These are phyloP conservation scores for Crenuchus spilurus DNA, from an alignment of 2,797 vertebrate genomes.

Conservation along the genomic window DNA sequence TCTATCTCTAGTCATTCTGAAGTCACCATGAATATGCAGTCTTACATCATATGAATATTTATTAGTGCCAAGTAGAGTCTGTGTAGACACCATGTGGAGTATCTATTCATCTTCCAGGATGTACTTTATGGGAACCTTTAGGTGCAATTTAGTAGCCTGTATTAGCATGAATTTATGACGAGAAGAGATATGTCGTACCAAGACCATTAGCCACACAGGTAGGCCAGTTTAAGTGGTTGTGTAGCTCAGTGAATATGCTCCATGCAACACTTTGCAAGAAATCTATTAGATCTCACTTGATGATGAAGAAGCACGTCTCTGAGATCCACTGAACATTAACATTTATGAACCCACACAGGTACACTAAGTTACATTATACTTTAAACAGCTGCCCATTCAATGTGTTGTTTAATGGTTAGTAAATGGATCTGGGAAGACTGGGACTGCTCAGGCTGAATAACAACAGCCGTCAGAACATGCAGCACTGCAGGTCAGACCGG, in stretches of 20 bases:
- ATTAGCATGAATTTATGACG: neutral
- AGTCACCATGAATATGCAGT: neutral
- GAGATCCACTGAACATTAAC: neutral
- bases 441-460: neutral
- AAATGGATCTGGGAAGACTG: neutral
- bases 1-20: constrained; percentile 14
- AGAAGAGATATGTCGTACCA: neutral
- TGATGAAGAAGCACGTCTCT: no score
- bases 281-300: constrained; percentile 66
- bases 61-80: constrained; percentile 10
- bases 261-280: constrained; percentile 35
- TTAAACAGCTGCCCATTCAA: constrained; percentile 32
- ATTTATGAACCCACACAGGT: neutral
- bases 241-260: neutral
- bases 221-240: neutral
- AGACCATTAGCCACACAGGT: neutral
- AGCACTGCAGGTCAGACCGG: neutral
- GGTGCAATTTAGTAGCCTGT: neutral
- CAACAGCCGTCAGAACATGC: neutral
- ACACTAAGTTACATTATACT: constrained; percentile 51
- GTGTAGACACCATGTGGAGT: constrained; percentile 8
- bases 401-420: neutral
- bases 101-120: constrained; percentile 52
- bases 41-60: constrained; percentile 9
- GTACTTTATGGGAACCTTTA: constrained; percentile 16